Evolutionary conservation across 2,797 vertebrate species (phyloP), one percentile per base, ranked within the genome.

Genomic region (Liparis tanakae): DNA sequence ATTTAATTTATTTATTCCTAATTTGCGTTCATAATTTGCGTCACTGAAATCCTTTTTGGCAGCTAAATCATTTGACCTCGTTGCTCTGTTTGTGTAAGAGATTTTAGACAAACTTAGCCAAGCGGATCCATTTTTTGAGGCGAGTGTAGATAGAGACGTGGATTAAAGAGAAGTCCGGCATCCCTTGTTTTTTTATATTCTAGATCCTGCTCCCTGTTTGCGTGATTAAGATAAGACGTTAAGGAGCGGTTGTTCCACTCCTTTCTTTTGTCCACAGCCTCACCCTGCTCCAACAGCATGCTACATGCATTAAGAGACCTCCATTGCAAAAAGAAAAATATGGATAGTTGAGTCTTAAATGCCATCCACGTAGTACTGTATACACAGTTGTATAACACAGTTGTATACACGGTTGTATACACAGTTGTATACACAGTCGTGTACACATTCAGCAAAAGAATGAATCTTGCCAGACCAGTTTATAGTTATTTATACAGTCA

Each of bases 241-340:
- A 53, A 63, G 53, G 44, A 36, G 43, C 30, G 10, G 34, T 34
- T 51, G 37, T 30, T 74, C 70, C 73, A 50, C 74, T 78, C 75
- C 64, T 79, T 67, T 78, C 33, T 60, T 80, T 58, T 76, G 67
- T 87, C 78, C 85, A 85, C 79, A 83, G 61, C 67, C 86, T 69
- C 81, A 60, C 79, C 85, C 61, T 86, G 44, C 80, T 77, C 78
- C 20, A 81, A 78, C 69, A 84, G 18, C 14, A 37, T 48, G 43
- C 46, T 44, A 57, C 30, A 53, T 51, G 48, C 39, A 51, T 17
- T 1, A 4, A 73, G 33, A 50, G 50, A 34, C 46, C 72, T 78
- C 70, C 71, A 78, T 30, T 70, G 76, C 76, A 85, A 65, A 67
- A 20, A 30, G 25, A 30, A 15, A 48, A 65, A 53, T 10, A 4